These are phyloP conservation scores for Halocynthia aurantium DNA, from an alignment of 23 tunicate genomes.

Conservation along the genomic window DNA sequence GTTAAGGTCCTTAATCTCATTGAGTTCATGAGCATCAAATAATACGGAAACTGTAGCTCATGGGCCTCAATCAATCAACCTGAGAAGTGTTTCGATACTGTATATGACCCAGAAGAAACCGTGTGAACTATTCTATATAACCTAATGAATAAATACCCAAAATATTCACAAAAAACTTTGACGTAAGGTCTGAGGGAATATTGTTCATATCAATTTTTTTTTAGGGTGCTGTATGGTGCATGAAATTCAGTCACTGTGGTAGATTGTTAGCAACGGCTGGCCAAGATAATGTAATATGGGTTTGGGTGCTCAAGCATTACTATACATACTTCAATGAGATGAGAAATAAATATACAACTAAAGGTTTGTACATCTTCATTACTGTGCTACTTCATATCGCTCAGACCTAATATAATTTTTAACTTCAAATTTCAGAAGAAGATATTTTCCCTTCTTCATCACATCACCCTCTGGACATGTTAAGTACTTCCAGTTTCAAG, in stretches of 20 bases:
- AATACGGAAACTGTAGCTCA: too few species aligned
- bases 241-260: slow-evolving; percentile 97
- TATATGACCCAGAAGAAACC: too few species aligned
- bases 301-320: slow-evolving; percentile 91
- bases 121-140: neutral
- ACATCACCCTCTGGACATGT: neutral
- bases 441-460: neutral
- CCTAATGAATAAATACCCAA: neutral
- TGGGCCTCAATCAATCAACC: too few species aligned
- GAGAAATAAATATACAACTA: slow-evolving; percentile 68
- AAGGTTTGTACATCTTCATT: slow-evolving; percentile 34
- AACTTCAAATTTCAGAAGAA: neutral
- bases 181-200: neutral
- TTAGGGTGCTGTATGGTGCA: slow-evolving; percentile 98
- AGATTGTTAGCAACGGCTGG: slow-evolving; percentile 89
- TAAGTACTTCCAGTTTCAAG: neutral
- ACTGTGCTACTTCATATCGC: neutral
- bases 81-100: too few species aligned
- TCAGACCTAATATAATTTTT: neutral
- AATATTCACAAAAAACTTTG: neutral
- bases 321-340: slow-evolving; percentile 75
- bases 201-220: neutral
- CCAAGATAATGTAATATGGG: slow-evolving; percentile 92
- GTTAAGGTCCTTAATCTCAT: too few species aligned
- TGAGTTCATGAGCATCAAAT: too few species aligned